phyloP scores from a whole-genome alignment of 2,113 vertebrate genomes.

The Chaetodon auriga region DNA sequence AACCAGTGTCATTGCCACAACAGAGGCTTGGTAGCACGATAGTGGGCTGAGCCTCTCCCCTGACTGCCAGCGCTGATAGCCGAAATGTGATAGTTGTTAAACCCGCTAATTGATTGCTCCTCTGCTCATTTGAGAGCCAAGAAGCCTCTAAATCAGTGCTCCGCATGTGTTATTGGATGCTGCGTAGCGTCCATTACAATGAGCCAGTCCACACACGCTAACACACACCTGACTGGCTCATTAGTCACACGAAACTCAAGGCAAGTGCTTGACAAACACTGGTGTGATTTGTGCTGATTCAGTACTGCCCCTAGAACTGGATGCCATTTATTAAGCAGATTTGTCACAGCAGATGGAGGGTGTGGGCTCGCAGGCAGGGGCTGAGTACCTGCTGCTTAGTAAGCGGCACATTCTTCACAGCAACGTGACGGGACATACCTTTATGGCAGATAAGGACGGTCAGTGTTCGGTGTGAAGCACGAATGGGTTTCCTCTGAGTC shows the following conservation, averaged over 20 bases:
- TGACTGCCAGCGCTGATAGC: not conserved
- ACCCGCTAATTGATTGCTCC: slow-evolving; percentile 40
- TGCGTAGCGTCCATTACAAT: slow-evolving; percentile 30
- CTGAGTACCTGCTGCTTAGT: slow-evolving; percentile 54
- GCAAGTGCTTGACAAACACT: slow-evolving; percentile 56
- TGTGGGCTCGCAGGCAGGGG: slow-evolving; percentile 42
- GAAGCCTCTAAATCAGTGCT: slow-evolving; percentile 34
- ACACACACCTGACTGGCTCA: slow-evolving; percentile 55
- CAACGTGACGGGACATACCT: slow-evolving; percentile 35
- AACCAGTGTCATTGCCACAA: not conserved
- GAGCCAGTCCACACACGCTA: slow-evolving; percentile 4
- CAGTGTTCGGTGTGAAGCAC: not conserved
- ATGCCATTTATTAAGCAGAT: slow-evolving; percentile 73
- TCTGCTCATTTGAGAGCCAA: slow-evolving; percentile 44
- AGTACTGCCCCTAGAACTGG: slow-evolving; percentile 54
- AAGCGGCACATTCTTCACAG: slow-evolving; percentile 39
- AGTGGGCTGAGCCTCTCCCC: not conserved
- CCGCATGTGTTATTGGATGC: slow-evolving; percentile 23
- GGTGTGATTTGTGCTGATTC: slow-evolving; percentile 76
- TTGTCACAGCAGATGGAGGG: slow-evolving; percentile 72
- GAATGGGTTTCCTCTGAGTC: not conserved
- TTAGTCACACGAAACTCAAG: slow-evolving; percentile 68
- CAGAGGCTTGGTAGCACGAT: not conserved
- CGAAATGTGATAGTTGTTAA: slow-evolving; percentile 31
- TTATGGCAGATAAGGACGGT: slow-evolving; percentile 30